Conservation (phyloP, 2,797 vertebrate genomes). For the Gadopsis marmoratus region DNA sequence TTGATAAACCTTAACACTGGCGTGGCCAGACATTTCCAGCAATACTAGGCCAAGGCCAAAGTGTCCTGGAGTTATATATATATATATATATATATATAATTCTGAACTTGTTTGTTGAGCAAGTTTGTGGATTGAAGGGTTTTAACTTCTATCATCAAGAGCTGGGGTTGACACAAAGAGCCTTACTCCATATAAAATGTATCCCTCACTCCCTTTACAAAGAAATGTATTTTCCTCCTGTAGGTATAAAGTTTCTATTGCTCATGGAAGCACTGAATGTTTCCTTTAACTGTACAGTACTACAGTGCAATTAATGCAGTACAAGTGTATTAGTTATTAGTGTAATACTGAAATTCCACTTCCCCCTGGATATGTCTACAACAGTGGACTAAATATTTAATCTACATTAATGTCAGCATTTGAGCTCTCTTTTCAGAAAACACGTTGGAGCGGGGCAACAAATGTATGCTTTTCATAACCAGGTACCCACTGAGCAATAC, state of each 20-base stretch:
- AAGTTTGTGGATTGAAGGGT: not conserved
- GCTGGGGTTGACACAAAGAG: conserved; percentile 8
- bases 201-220: not conserved
- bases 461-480: not conserved
- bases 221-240: not conserved
- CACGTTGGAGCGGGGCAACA: not conserved
- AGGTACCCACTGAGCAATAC: not conserved
- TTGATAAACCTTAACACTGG: conserved; percentile 27
- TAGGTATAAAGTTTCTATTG: not conserved
- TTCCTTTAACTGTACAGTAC: not conserved
- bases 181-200: not conserved
- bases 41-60: conserved; percentile 39
- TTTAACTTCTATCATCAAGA: not conserved
- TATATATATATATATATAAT: not conserved
- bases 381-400: not conserved
- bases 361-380: not conserved
- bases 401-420: not conserved
- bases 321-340: not conserved
- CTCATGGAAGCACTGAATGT: not conserved
- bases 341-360: not conserved
- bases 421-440: not conserved
- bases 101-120: conserved; percentile 18
- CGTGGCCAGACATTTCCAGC: conserved; percentile 25
- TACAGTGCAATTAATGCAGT: not conserved
- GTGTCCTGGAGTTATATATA: not conserved